Percentiles rank a stretch among this genome's conserved stretches.
These are phyloP conservation scores for Psittacula derbiana DNA, from an alignment of 2,797 vertebrate species.

Conservation along the genomic window DNA sequence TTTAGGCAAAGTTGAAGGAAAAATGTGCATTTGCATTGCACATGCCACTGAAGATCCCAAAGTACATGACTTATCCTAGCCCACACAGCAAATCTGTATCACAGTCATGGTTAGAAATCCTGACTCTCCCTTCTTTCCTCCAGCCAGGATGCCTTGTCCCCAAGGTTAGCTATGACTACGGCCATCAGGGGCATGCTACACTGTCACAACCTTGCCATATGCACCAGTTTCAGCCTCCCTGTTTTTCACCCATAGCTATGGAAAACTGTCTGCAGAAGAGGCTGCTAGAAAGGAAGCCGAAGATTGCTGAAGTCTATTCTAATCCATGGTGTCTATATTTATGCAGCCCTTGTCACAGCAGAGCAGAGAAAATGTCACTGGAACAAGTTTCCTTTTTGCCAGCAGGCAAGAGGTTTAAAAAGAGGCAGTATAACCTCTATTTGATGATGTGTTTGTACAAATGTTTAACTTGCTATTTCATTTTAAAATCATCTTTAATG, in stretches of 20 bases:
- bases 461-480: conserved; percentile 54
- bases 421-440: conserved; percentile 36
- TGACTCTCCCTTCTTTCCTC: neutral
- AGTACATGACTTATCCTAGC: neutral
- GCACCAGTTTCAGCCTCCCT: neutral
- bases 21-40: conserved; percentile 29
- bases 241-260: neutral
- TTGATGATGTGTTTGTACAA: conserved; percentile 57
- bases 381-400: conserved; percentile 55
- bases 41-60: neutral
- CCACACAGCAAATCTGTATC: neutral
- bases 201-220: neutral
- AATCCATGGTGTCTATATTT: conserved; percentile 33
- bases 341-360: conserved; percentile 42
- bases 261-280: conserved; percentile 21
- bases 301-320: conserved; percentile 31
- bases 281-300: conserved; percentile 29
- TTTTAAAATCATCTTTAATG: conserved; percentile 41
- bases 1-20: conserved; percentile 12
- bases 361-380: conserved; percentile 50
- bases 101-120: neutral
- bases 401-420: conserved; percentile 47
- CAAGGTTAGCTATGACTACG: neutral
- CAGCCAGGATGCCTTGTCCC: neutral
- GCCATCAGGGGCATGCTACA: neutral